Evolutionary conservation across 2,888 invertebrate species (phyloP), one percentile per base, ranked within the genome.

Genomic region (Caenorhabditis sp.): DNA sequence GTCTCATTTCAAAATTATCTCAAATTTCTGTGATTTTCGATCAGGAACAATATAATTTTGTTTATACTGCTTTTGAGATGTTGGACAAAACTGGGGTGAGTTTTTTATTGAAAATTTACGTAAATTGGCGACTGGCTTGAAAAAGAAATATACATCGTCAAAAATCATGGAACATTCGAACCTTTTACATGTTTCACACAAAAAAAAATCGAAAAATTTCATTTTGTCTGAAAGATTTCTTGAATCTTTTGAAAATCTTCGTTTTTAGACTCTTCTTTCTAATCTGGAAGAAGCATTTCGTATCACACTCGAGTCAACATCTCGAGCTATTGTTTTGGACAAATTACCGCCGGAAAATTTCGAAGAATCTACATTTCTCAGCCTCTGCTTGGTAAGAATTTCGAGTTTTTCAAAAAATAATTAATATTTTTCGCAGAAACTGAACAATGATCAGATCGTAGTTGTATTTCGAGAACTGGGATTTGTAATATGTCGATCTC

Each of bases 51-150:
- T 97, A 96, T 87, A 91, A 91, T 12, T 93, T 94, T 81, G 90
- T 97, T 0, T 93, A 94, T 86, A 92, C 92, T 79, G 97, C 97
- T 0, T 97, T 95, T 87, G 91, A 92, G 50, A 90, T 96, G 24
- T 89, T 97, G 3, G 95, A 95, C 0, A 97, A 97, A 89, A 94
- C 93, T 0, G 89, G 89, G 88, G 89, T 89, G 73, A 54, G 19
- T 12, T 26, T 37, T 37, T 37, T 37, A 14, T 12, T 51, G 51
- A 51, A 51, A 12, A 14, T n/a, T 8, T 51, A 6, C n/a, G n/a
- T 8, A n/a, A n/a, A n/a, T n/a, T n/a, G n/a, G n/a, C n/a, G n/a
- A n/a, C n/a, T 31, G 31, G 10, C 31, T 31, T 31, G 31, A 31
- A 31, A 31, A 4, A 31, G 4, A 4, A 10, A 31, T 31, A n/a